These are phyloP conservation scores for Scaptodrosophila latifasciaeformis DNA, from an alignment of 2,888 invertebrate species.

Conservation along the genomic window DNA sequence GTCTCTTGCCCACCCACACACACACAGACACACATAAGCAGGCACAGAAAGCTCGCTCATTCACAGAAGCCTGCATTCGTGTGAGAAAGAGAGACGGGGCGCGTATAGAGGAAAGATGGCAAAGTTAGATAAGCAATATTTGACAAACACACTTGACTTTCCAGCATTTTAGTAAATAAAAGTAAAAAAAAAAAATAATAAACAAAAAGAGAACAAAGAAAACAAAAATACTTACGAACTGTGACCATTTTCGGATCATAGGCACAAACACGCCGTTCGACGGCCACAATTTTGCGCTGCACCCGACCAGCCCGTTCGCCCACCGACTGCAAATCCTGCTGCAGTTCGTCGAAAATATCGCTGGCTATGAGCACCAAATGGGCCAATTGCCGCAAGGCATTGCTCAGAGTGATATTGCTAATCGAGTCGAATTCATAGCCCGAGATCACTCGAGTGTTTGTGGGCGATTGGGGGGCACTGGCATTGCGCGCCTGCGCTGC, in stretches of 20 bases:
- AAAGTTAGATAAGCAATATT: constrained; percentile 43
- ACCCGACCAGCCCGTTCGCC: constrained; percentile 84
- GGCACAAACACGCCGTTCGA: constrained; percentile 83
- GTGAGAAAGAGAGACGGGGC: too few species aligned
- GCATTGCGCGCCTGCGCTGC: constrained; percentile 17
- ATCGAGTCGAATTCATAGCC: constrained; percentile 90
- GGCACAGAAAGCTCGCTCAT: constrained; percentile 16
- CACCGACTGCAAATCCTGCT: constrained; percentile 83
- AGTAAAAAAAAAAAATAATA: too few species aligned
- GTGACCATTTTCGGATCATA: constrained; percentile 92
- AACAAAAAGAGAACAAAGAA: too few species aligned
- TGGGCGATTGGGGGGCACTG: constrained; percentile 61
- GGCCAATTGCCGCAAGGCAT: constrained; percentile 89
- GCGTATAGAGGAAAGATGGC: constrained; percentile 48
- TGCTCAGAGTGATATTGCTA: constrained; percentile 89
- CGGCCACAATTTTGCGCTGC: constrained; percentile 81
- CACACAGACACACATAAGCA: constrained; percentile 15
- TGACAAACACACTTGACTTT: constrained; percentile 59
- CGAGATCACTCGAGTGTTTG: constrained; percentile 74
- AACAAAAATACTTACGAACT: constrained; percentile 94
- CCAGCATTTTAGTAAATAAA: too few species aligned
- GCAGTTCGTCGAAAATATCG: constrained; percentile 89
- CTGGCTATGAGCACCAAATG: constrained; percentile 88
- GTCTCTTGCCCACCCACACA: constrained; percentile 18
- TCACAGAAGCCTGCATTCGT: too few species aligned